Evolutionary conservation across 2,888 invertebrate species (phyloP).

Genomic region (Coenonympha glycerion): DNA sequence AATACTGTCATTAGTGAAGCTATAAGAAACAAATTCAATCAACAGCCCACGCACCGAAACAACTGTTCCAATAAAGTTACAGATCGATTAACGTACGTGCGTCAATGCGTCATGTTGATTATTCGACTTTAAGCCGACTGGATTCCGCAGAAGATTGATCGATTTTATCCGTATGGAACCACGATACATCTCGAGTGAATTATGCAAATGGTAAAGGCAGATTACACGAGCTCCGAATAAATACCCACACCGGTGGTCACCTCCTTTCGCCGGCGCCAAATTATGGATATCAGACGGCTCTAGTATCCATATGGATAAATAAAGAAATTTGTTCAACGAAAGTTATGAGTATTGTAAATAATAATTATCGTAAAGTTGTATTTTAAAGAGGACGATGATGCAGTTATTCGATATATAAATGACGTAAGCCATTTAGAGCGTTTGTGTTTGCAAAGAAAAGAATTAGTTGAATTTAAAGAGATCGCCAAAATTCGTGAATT

Average conservation of each 20-base stretch:
- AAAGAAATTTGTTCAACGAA: constrained; percentile 2
- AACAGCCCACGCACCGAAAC: constrained; percentile 25
- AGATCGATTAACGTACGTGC: constrained; percentile 37
- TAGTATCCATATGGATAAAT: constrained; percentile 1
- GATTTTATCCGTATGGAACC: constrained; percentile 42
- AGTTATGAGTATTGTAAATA: constrained; percentile 3
- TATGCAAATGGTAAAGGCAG: constrained; percentile 46
- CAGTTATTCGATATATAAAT: too few species aligned
- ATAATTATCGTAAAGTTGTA: constrained; percentile 8
- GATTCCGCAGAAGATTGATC: constrained; percentile 58
- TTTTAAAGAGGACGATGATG: constrained; percentile 5
- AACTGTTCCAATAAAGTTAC: constrained; percentile 37
- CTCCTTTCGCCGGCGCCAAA: constrained; percentile 5
- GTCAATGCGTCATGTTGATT: constrained; percentile 35
- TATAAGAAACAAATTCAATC: constrained; percentile 21
- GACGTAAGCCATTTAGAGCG: too few species aligned
- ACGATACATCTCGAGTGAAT: constrained; percentile 41
- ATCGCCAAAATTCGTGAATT: too few species aligned
- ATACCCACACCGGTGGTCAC: background rate
- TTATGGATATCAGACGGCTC: background rate
- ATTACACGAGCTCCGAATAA: constrained; percentile 17
- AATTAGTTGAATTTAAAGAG: too few species aligned
- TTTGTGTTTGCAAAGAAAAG: too few species aligned
- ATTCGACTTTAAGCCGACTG: constrained; percentile 34
- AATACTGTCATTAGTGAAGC: constrained; percentile 23